Conservation (phyloP, 2,888 invertebrate species). For the Drosophila greeni region DNA sequence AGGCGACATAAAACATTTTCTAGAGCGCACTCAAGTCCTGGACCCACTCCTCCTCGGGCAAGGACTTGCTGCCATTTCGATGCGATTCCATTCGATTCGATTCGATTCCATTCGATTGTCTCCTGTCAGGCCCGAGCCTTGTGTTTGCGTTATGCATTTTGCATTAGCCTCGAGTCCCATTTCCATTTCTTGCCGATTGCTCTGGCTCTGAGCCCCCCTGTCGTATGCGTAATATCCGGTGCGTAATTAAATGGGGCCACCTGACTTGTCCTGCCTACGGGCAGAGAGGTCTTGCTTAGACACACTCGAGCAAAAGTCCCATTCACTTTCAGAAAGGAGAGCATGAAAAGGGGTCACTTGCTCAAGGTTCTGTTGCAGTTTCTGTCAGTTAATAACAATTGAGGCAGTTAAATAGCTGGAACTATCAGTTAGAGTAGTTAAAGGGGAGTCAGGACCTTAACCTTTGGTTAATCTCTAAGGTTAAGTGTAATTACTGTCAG, state of each 20-base stretch:
- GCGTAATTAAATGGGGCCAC: conserved; percentile 36
- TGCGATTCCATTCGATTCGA: conserved; percentile 3
- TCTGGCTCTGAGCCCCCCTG: background rate
- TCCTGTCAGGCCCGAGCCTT: conserved; percentile 8
- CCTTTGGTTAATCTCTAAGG: too few species aligned
- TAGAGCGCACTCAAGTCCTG: conserved; percentile 31
- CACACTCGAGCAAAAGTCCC: background rate
- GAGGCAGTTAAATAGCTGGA: too few species aligned
- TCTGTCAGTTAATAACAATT: too few species aligned
- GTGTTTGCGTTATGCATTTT: conserved; percentile 39
- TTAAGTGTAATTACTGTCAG: background rate
- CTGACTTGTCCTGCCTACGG: background rate
- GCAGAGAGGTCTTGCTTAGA: background rate
- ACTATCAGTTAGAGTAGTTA: too few species aligned
- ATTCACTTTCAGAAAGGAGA: background rate
- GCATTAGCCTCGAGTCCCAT: conserved; percentile 39
- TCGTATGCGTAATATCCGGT: conserved; percentile 33
- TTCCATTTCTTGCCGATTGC: conserved; percentile 11
- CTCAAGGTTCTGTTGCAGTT: background rate
- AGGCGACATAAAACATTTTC: conserved; percentile 38
- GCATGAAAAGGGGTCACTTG: background rate
- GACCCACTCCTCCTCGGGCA: background rate
- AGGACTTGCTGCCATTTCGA: conserved; percentile 5
- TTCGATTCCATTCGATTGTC: conserved; percentile 14
- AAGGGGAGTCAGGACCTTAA: too few species aligned